Percentiles rank a stretch among this genome's conserved stretches.
Evolutionary conservation across 2,797 vertebrate species (phyloP).

Genomic region (Myoxocephalus aenaeus): DNA sequence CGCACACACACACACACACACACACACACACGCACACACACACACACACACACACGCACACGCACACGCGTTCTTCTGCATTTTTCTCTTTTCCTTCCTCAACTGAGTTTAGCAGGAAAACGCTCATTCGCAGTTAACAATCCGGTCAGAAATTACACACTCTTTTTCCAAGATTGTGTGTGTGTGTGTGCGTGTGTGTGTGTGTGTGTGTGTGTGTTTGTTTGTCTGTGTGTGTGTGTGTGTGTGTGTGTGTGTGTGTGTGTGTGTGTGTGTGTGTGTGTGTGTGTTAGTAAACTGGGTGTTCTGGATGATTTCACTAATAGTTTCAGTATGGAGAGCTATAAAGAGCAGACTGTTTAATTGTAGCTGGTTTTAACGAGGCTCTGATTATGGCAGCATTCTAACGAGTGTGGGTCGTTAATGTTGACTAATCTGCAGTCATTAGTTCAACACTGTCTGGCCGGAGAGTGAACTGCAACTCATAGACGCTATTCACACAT

Average conservation of each 20-base stretch:
- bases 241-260: conserved; percentile 63
- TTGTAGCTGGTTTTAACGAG: conserved; percentile 80
- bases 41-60: not conserved
- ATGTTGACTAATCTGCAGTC: conserved; percentile 83
- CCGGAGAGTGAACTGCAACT: conserved; percentile 74
- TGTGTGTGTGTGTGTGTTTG: too few species aligned
- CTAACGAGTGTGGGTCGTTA: conserved; percentile 81
- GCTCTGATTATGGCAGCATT: conserved; percentile 81
- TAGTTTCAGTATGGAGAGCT: conserved; percentile 83
- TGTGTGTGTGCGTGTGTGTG: conserved; percentile 12
- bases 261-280: conserved; percentile 40
- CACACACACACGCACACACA: not conserved
- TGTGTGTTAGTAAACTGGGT: conserved; percentile 77
- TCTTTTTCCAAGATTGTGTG: conserved; percentile 24
- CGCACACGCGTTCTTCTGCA: not conserved
- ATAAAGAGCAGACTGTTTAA: conserved; percentile 84
- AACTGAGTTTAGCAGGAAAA: conserved; percentile 52
- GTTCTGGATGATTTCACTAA: conserved; percentile 83
- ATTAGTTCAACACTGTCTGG: conserved; percentile 83
- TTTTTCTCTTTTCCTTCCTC: conserved; percentile 10
- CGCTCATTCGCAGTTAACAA: conserved; percentile 58
- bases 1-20: not conserved
- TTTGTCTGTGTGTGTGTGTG: conserved; percentile 61
- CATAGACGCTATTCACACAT: conserved; percentile 27
- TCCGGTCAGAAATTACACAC: conserved; percentile 71